Evolutionary conservation across 2,113 vertebrate genomes (phyloP).

Genomic region (Hassar affinis): DNA sequence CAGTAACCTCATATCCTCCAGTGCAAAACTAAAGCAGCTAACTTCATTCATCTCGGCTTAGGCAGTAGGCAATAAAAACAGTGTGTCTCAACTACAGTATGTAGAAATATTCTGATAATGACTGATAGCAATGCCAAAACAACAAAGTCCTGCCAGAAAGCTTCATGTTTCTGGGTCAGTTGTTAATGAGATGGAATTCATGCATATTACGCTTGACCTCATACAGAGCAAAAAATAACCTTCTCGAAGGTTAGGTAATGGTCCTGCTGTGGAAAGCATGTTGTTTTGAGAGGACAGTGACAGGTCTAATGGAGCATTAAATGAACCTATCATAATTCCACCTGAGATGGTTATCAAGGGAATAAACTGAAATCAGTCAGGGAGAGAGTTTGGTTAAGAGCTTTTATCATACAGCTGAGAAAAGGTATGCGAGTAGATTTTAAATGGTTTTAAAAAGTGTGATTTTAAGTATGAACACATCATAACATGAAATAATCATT

Average conservation of each 20-base stretch:
- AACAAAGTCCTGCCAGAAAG: background rate
- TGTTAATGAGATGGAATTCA: background rate
- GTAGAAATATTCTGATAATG: background rate
- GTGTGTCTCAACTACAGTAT: background rate
- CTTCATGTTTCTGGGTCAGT: background rate
- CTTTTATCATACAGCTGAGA: background rate
- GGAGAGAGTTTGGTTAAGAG: background rate
- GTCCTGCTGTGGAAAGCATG: background rate
- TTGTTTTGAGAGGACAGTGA: background rate
- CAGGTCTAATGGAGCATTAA: constrained; percentile 31
- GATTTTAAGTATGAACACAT: too few species aligned
- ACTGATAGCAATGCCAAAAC: background rate
- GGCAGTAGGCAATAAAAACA: background rate
- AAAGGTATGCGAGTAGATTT: background rate
- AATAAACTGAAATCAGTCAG: constrained; percentile 12
- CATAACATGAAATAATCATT: background rate
- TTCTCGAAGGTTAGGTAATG: constrained; percentile 3
- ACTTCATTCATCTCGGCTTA: background rate
- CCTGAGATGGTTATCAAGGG: constrained; percentile 1
- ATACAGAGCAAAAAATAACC: constrained; percentile 16
- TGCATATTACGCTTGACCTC: background rate
- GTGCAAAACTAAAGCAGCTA: too few species aligned
- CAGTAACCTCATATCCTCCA: background rate
- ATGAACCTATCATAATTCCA: constrained; percentile 24
- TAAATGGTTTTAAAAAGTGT: too few species aligned